Evolutionary conservation across 2,113 vertebrate genomes (phyloP).

Genomic region (Mystacornis crossleyi): DNA sequence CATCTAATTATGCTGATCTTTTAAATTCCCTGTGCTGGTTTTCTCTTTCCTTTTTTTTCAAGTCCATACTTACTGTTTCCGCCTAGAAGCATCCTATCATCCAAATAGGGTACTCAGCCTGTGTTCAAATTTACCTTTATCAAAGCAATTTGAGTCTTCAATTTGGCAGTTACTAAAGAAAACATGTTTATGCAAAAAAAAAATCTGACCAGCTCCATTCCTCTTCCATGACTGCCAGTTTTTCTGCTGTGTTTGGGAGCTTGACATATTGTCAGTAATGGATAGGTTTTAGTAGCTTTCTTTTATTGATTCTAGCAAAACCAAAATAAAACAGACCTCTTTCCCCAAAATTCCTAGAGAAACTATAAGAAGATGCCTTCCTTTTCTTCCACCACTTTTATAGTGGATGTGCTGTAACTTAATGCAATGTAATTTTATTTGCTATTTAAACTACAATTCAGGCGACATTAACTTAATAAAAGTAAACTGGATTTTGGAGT

Average conservation of each 20-base stretch:
- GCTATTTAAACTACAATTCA: background rate
- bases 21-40: background rate
- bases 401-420: background rate
- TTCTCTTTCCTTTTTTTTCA: background rate
- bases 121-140: background rate
- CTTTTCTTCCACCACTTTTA: background rate
- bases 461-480: background rate
- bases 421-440: background rate
- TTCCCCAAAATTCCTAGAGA: background rate
- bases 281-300: background rate
- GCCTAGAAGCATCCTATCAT: background rate
- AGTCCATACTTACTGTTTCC: background rate
- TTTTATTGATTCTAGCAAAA: background rate
- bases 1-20: background rate
- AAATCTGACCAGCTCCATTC: background rate
- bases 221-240: background rate
- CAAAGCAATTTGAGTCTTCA: background rate
- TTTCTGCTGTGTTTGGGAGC: background rate
- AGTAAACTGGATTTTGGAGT: background rate
- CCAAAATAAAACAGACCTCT: background rate
- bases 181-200: background rate
- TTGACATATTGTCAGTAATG: background rate
- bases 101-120: background rate
- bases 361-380: background rate
- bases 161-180: background rate